Conservation (phyloP, 2,888 invertebrate genomes). For the Scaptomyza flava region DNA sequence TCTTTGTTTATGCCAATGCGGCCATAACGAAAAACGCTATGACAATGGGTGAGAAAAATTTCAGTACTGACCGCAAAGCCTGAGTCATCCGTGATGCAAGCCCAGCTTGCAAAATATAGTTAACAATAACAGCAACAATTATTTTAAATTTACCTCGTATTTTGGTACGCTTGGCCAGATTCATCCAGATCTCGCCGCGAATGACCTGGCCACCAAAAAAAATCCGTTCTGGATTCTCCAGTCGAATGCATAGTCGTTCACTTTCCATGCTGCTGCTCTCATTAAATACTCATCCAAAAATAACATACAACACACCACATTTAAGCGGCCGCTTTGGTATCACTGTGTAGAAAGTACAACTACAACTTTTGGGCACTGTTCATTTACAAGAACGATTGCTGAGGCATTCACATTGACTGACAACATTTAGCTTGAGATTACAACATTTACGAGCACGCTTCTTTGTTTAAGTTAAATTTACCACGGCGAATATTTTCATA, state of each 20-base stretch:
- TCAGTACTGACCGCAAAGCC: constrained; percentile 37
- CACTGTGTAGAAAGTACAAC: constrained; percentile 55
- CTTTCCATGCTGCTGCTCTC: constrained; percentile 76
- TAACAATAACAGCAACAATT: constrained; percentile 18
- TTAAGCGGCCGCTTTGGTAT: constrained; percentile 54
- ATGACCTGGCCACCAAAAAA: constrained; percentile 83
- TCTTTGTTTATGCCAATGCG: constrained; percentile 75
- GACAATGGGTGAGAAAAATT: constrained; percentile 50
- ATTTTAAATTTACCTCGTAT: constrained; percentile 81
- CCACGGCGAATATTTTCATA: constrained; percentile 29
- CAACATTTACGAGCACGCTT: constrained; percentile 15
- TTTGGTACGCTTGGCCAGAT: constrained; percentile 83
- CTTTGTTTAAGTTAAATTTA: constrained; percentile 19
- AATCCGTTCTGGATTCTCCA: constrained; percentile 82
- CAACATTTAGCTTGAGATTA: neutral
- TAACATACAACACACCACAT: constrained; percentile 67
- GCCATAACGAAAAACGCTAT: constrained; percentile 57
- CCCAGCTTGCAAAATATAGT: constrained; percentile 31
- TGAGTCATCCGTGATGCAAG: constrained; percentile 65
- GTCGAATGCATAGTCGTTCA: constrained; percentile 82
- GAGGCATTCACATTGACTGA: constrained; percentile 1
- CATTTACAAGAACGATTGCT: constrained; percentile 4
- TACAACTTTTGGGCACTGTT: constrained; percentile 27
- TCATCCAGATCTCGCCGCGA: constrained; percentile 82
- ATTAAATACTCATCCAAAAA: constrained; percentile 73